These are phyloP conservation scores for Promerops cafer DNA, from an alignment of 2,113 vertebrate species.

Conservation along the genomic window DNA sequence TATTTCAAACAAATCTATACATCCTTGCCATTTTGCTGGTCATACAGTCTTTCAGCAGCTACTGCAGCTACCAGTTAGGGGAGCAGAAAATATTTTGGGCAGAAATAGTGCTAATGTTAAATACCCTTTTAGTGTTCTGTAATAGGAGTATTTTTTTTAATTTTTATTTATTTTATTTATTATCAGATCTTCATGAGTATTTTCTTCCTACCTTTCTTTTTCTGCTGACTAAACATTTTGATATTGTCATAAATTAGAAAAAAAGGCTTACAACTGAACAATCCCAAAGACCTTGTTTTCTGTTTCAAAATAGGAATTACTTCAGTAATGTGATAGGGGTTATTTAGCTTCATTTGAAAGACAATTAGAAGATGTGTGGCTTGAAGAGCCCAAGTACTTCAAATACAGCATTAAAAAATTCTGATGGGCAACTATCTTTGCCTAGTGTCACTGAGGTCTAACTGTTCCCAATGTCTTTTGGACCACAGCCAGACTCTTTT, in stretches of 20 bases:
- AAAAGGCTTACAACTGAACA: slow-evolving; percentile 31
- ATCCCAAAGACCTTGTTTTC: slow-evolving; percentile 33
- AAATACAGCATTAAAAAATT: neutral
- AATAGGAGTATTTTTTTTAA: neutral
- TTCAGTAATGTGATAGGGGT: neutral
- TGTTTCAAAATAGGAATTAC: slow-evolving; percentile 17
- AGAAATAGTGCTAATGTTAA: slow-evolving; percentile 7
- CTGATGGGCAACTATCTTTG: neutral
- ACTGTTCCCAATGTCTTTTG: neutral
- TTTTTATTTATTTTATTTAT: too few relatives aligned
- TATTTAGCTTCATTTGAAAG: slow-evolving; percentile 6
- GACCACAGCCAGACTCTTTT: neutral
- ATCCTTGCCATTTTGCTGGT: neutral
- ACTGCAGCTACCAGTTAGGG: neutral
- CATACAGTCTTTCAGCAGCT: neutral
- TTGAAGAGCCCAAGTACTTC: neutral
- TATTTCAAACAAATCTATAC: neutral
- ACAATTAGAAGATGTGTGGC: neutral
- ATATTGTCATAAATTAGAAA: slow-evolving; percentile 27
- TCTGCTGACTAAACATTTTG: slow-evolving; percentile 21
- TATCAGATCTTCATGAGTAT: slow-evolving; percentile 17
- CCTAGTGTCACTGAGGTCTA: neutral
- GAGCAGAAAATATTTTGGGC: slow-evolving; percentile 29
- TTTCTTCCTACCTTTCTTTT: slow-evolving; percentile 30
- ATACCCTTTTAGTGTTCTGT: neutral